Conservation (phyloP, 2,888 invertebrate species). For the Barypeithes pellucidus region DNA sequence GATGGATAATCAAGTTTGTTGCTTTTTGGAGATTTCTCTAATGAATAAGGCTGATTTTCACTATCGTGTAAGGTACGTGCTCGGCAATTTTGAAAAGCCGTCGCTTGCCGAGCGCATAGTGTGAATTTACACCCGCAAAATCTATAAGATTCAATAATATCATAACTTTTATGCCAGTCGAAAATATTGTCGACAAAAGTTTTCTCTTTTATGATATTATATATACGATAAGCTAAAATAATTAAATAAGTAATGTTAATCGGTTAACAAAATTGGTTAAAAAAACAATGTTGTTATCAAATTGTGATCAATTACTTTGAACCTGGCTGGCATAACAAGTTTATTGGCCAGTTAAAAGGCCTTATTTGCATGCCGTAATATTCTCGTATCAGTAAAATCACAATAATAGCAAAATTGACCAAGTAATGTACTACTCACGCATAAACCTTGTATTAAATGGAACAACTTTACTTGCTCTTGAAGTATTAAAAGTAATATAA, state of each 20-base stretch:
- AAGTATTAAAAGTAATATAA: constrained; percentile 40
- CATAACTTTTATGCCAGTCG: too few species aligned
- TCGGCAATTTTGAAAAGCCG: too few species aligned
- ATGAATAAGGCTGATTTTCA: too few species aligned
- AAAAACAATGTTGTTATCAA: not conserved
- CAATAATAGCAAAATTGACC: constrained; percentile 1
- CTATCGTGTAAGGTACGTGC: too few species aligned
- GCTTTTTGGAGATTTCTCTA: too few species aligned
- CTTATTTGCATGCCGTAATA: constrained; percentile 10
- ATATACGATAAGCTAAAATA: too few species aligned
- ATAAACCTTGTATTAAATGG: constrained; percentile 17
- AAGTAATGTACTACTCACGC: constrained; percentile 6
- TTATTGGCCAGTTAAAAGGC: not conserved
- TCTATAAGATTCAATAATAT: too few species aligned
- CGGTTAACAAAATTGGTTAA: not conserved
- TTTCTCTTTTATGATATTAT: too few species aligned
- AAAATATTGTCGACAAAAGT: too few species aligned
- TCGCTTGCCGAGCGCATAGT: too few species aligned
- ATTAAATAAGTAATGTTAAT: not conserved
- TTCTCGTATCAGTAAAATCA: not conserved
- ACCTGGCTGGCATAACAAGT: constrained; percentile 6
- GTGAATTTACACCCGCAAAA: too few species aligned
- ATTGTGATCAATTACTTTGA: constrained; percentile 8
- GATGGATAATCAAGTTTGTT: too few species aligned
- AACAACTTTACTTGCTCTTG: constrained; percentile 36